Base-by-base conservation (phyloP, 2,113 vertebrate genomes). In the Conger conger region DNA sequence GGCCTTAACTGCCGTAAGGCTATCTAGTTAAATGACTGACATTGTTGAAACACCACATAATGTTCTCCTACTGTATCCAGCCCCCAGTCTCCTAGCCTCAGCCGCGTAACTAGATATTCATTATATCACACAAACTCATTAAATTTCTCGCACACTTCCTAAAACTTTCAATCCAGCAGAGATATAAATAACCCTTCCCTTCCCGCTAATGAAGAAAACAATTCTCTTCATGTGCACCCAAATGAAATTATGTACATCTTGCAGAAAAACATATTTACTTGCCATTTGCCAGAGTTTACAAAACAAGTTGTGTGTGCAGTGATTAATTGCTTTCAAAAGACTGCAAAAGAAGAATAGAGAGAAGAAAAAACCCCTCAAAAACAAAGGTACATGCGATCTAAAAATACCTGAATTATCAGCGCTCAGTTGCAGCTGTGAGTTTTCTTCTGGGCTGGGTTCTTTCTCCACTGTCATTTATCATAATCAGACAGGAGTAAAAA, bases 401-500 rank as follows among this genome's bases (percentile, higher is more conserved):
- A 92, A 90, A 90, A 91, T 93, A 90, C 94, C 93, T 84, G 94
- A 86, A 82, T 89, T 90, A 84, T 88, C 90, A 87, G 88, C 88
- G 42, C 91, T 92, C 93, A 91, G 90, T 87, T 89, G 94, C 94
- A 93, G 96, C 93, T 93, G 93, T 86, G 77, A 85, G 84, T 76
- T 86, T 89, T 23, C 90, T 15, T 83, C 91, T 89, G 93, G 94
- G 89, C 90, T 87, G 84, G 93, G 91, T 92, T 90, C 92, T 93
- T 86, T 85, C 89, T 91, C 89, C 60, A 0, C 33, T 50, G 83
- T 91, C 95, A 86, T 97, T 95, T 96, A 96, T 97, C 96, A 96
- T 94, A 89, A 84, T 95, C 93, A 94, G 95, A 92, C 94, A 92
- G 92, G 91, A 94, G 94, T 90, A 91, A 94, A 94, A 93, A 92